phyloP scores from a whole-genome alignment of 1,140 invertebrate species.

The Diorhabda sublineata region DNA sequence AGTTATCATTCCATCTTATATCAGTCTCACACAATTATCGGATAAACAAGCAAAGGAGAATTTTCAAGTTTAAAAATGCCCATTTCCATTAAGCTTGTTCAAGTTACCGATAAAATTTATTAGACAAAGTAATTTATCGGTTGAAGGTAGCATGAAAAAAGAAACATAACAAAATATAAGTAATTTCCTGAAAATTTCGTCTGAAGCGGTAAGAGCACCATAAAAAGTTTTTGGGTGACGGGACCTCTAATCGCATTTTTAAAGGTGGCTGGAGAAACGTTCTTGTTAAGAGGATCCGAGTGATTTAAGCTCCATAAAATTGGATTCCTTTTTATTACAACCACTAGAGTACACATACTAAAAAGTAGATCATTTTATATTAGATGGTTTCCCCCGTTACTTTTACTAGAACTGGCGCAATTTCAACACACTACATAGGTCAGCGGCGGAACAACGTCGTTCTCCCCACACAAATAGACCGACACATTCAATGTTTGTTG shows the following conservation, averaged over 20 bases:
- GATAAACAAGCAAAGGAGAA: too few relatives aligned
- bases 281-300: constrained; percentile 6
- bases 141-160: background rate
- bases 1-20: too few relatives aligned
- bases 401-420: too few relatives aligned
- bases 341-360: constrained; percentile 2
- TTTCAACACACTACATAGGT: too few relatives aligned
- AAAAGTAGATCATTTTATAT: background rate
- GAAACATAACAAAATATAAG: constrained; percentile 3
- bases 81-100: too few relatives aligned
- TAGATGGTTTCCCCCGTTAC: background rate
- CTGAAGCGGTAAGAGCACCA: background rate
- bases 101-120: too few relatives aligned
- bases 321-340: constrained; percentile 10
- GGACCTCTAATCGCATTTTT: background rate
- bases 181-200: background rate
- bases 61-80: too few relatives aligned
- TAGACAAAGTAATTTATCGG: background rate
- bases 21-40: too few relatives aligned
- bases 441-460: too few relatives aligned
- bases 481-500: too few relatives aligned
- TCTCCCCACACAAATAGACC: too few relatives aligned
- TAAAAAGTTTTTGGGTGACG: background rate
- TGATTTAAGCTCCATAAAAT: constrained; percentile 14
- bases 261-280: constrained; percentile 1